These are phyloP conservation scores for Terebella lapidaria DNA, from an alignment of 2,888 invertebrate genomes.

Conservation along the genomic window DNA sequence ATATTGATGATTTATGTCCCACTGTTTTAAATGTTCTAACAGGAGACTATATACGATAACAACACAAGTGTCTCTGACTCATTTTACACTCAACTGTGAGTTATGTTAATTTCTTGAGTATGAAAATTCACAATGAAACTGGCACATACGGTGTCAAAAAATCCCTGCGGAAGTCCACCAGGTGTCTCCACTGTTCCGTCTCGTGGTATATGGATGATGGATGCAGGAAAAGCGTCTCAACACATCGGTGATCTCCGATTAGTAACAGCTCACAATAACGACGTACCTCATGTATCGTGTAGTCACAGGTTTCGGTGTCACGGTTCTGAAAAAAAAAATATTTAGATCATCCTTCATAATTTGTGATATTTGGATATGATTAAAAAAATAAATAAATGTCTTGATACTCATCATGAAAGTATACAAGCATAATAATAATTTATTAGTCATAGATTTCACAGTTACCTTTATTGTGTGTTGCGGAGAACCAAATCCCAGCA, in stretches of 20 bases:
- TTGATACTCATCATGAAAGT: background rate
- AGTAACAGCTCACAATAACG: conserved; percentile 38
- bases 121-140: too few relatives aligned
- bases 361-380: background rate
- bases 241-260: conserved; percentile 38
- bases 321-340: conserved; percentile 9
- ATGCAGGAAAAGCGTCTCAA: conserved; percentile 40
- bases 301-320: conserved; percentile 33
- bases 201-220: conserved; percentile 23
- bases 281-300: conserved; percentile 40
- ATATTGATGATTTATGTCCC: background rate
- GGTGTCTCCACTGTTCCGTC: conserved; percentile 24
- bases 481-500: conserved; percentile 37
- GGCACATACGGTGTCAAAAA: background rate
- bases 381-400: background rate
- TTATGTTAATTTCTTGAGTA: too few relatives aligned
- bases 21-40: background rate
- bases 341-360: background rate
- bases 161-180: background rate
- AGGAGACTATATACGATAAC: background rate
- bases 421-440: background rate
- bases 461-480: conserved; percentile 40
- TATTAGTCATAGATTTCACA: background rate
- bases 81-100: too few relatives aligned
- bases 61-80: too few relatives aligned